phyloP scores from a whole-genome alignment of 2,113 vertebrate genomes.

The Lepus europaeus region DNA sequence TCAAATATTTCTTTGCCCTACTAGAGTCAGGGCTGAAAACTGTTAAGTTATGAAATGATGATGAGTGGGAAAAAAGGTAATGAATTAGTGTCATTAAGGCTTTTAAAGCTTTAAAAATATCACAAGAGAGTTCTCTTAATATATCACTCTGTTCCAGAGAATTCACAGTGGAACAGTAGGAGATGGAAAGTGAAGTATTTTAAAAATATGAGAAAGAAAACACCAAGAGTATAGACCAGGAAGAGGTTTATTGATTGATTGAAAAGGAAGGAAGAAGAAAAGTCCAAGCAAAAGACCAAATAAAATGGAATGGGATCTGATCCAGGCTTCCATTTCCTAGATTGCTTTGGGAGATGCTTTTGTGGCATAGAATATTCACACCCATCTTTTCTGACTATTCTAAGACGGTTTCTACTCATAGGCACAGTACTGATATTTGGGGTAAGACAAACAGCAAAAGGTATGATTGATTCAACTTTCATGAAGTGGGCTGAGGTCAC shows the following conservation, averaged over 20 bases:
- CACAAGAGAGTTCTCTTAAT: conserved; percentile 54
- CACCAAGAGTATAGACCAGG: conserved; percentile 39
- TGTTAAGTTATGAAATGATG: conserved; percentile 45
- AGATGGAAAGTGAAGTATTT: conserved; percentile 72
- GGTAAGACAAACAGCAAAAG: background rate
- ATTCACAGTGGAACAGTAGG: conserved; percentile 58
- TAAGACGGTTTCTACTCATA: background rate
- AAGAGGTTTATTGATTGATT: conserved; percentile 70
- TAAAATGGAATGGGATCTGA: conserved; percentile 39
- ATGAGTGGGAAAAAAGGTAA: background rate
- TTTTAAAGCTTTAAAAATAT: conserved; percentile 63
- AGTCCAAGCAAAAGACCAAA: conserved; percentile 57
- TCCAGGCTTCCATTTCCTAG: conserved; percentile 14
- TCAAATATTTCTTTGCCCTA: conserved; percentile 41
- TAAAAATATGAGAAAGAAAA: conserved; percentile 71
- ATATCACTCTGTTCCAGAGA: conserved; percentile 62
- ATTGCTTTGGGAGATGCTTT: conserved; percentile 1
- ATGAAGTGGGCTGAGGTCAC: background rate
- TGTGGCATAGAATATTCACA: background rate
- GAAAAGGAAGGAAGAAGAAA: conserved; percentile 59
- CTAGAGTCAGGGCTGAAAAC: background rate
- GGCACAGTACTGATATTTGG: background rate
- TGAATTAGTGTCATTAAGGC: conserved; percentile 40
- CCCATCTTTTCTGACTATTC: background rate
- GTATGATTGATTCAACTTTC: background rate